These are phyloP conservation scores for Arctopsyche grandis DNA, from an alignment of 1,140 invertebrate genomes.

Conservation along the genomic window DNA sequence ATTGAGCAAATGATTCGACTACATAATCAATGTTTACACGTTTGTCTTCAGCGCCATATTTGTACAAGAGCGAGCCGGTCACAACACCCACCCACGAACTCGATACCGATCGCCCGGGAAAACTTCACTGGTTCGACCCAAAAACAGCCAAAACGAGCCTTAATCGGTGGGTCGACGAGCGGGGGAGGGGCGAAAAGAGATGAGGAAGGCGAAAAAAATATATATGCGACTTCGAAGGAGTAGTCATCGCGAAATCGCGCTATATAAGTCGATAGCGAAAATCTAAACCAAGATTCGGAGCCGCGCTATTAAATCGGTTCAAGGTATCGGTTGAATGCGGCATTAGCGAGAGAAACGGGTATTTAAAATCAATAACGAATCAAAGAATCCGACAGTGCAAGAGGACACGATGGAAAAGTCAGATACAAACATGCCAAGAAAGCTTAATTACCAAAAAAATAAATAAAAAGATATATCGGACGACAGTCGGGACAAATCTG, in stretches of 20 bases:
- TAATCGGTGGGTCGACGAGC: background rate
- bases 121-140: background rate
- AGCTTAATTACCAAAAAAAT: conserved; percentile 21
- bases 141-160: background rate
- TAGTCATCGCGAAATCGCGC: background rate
- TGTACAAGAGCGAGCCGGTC: conserved; percentile 25
- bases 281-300: too few relatives aligned
- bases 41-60: conserved; percentile 40
- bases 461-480: background rate
- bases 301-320: too few relatives aligned
- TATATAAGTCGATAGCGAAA: too few relatives aligned
- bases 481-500: background rate
- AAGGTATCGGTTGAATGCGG: too few relatives aligned
- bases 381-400: background rate
- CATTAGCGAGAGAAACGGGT: background rate
- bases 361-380: background rate
- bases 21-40: conserved; percentile 35
- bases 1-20: conserved; percentile 14
- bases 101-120: conserved; percentile 23
- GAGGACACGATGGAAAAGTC: background rate
- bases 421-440: background rate
- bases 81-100: conserved; percentile 26
- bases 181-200: background rate
- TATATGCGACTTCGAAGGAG: background rate
- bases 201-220: background rate